These are phyloP conservation scores for Leucophenga varia DNA, from an alignment of 1,140 invertebrate genomes.

Conservation along the genomic window DNA sequence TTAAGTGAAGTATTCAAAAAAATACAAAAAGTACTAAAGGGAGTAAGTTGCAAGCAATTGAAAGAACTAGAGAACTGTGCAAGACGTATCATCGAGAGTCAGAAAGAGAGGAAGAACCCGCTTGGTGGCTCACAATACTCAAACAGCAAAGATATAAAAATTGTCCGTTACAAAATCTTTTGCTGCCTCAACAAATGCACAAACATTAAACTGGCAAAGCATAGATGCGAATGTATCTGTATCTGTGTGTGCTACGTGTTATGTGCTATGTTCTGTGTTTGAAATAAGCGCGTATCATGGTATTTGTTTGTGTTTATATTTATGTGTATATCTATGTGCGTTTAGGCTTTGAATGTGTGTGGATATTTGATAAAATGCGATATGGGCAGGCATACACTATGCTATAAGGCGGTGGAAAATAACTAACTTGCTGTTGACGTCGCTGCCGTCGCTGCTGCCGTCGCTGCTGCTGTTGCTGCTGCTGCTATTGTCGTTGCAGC, in stretches of 20 bases:
- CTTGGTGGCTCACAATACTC: slow-evolving; percentile 6
- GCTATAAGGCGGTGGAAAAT: too few relatives aligned
- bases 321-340: slow-evolving; percentile 9
- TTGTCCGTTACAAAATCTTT: slow-evolving; percentile 54
- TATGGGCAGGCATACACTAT: too few relatives aligned
- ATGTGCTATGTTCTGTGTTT: too few relatives aligned
- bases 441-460: slow-evolving; percentile 5
- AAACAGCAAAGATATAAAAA: slow-evolving; percentile 23
- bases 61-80: neutral
- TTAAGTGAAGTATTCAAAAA: neutral
- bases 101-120: slow-evolving; percentile 5
- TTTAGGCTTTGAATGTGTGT: too few relatives aligned
- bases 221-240: too few relatives aligned
- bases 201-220: neutral
- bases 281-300: too few relatives aligned
- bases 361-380: slow-evolving; percentile 53
- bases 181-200: neutral
- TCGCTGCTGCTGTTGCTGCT: slow-evolving; percentile 6
- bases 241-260: too few relatives aligned
- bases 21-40: slow-evolving; percentile 23
- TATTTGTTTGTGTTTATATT: slow-evolving; percentile 16
- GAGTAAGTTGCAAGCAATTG: too few relatives aligned
- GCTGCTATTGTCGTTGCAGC: slow-evolving; percentile 1
- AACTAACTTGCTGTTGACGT: slow-evolving; percentile 1
- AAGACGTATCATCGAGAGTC: slow-evolving; percentile 23